A percentile compares a stretch with the other conserved stretches of the same genome.
phyloP scores from a whole-genome alignment of 1,140 invertebrate genomes.

The Aphaenogaster ashmeadi region DNA sequence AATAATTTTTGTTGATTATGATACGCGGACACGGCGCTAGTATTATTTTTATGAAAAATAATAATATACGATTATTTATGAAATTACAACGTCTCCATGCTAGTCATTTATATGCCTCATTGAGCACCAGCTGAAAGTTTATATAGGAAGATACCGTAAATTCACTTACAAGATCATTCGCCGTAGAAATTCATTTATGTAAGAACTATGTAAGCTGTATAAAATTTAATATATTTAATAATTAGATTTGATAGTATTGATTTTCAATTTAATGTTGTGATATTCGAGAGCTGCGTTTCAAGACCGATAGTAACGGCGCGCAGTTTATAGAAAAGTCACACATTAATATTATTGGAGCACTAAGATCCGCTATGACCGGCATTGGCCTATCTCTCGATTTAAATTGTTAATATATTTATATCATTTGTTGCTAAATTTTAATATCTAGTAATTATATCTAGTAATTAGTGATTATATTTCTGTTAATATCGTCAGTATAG shows the following conservation, averaged over 20 bases:
- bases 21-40: neutral
- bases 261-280: too few relatives aligned
- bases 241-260: too few relatives aligned
- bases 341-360: too few relatives aligned
- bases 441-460: neutral
- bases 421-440: neutral
- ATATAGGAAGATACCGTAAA: neutral
- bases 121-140: constrained; percentile 7
- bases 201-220: neutral
- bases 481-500: neutral
- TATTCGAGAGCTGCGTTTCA: too few relatives aligned
- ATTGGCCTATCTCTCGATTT: too few relatives aligned
- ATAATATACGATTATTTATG: constrained; percentile 7
- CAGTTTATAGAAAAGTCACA: too few relatives aligned
- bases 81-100: neutral
- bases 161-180: neutral
- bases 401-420: too few relatives aligned
- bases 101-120: constrained; percentile 1
- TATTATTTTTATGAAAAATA: constrained; percentile 11
- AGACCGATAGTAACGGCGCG: too few relatives aligned
- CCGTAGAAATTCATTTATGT: neutral
- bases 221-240: neutral
- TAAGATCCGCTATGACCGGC: too few relatives aligned
- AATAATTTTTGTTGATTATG: constrained; percentile 3
- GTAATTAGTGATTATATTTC: neutral